phyloP scores from a whole-genome alignment of 2,113 vertebrate genomes.

The Phoxinus phoxinus region DNA sequence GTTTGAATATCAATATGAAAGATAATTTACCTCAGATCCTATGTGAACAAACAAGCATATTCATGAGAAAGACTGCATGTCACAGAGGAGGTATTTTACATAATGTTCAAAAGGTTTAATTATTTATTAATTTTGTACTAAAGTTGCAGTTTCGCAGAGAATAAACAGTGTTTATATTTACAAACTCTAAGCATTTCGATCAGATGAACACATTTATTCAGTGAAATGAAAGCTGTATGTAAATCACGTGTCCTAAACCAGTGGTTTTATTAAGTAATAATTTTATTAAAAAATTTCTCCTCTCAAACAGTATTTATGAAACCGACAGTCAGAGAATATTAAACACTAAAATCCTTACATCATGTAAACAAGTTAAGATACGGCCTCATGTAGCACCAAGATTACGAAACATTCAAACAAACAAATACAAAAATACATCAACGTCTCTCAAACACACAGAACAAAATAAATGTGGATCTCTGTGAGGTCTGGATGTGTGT shows the following conservation, averaged over 20 bases:
- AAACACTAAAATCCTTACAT: slow-evolving; percentile 4
- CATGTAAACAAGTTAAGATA: slow-evolving; percentile 52
- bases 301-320: slow-evolving; percentile 32
- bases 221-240: neutral
- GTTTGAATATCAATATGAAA: too few relatives aligned
- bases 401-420: slow-evolving; percentile 66
- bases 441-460: slow-evolving; percentile 56
- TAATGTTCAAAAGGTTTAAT: too few relatives aligned
- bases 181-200: neutral
- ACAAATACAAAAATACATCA: slow-evolving; percentile 62
- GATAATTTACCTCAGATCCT: too few relatives aligned
- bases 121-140: too few relatives aligned
- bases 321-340: neutral
- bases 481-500: slow-evolving; percentile 51
- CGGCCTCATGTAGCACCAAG: slow-evolving; percentile 68
- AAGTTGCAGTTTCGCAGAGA: too few relatives aligned
- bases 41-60: too few relatives aligned
- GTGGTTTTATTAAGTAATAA: neutral
- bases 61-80: too few relatives aligned
- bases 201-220: neutral
- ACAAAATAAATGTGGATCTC: slow-evolving; percentile 49
- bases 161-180: too few relatives aligned
- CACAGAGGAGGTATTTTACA: too few relatives aligned
- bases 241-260: neutral
- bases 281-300: slow-evolving; percentile 47